Evolutionary conservation across 2,113 vertebrate genomes (phyloP), one percentile per base, ranked within the genome.

Genomic region (Limnothrissa miodon): DNA sequence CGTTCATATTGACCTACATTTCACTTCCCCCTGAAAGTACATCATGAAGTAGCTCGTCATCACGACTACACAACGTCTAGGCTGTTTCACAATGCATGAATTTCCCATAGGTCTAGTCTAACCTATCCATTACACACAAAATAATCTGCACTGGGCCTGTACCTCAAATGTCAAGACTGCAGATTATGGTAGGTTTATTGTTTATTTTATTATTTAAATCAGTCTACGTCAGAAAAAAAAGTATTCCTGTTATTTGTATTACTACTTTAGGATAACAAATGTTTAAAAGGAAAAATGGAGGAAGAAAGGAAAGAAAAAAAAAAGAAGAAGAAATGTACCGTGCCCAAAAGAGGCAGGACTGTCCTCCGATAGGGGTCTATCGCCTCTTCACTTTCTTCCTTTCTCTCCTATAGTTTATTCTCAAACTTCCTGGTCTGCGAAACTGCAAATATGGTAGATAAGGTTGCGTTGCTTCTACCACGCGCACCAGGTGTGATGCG

Each of bases 401-500:
- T 17, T 36, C 42, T 42, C 6, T 42, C 42, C 42, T 42, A n/a
- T n/a, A 42, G 6, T 45, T 19, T 29, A 78, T 29, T 8, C 19
- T 56, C 39, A 11, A 62, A 48, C 78, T 15, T 33, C 21, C 81
- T 39, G 29, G 51, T 79, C 46, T 23, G 13, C n/a, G 29, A 44
- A 74, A 74, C 66, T 74, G 33, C n/a, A n/a, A n/a, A n/a, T n/a
- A n/a, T n/a, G n/a, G n/a, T n/a, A n/a, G n/a, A n/a, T n/a, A 33
- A 39, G 11, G 17, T 45, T 29, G 4, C 0, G 56, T 53, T 46
- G 81, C 45, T 62, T 39, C n/a, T 10, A 45, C 46, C 82, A 85
- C 80, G 56, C 39, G 56, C 81, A 17, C 81, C 13, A 39, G 13
- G 83, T 74, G 59, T 86, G 85, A 85, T 83, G 29, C 45, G 36